phyloP scores from a whole-genome alignment of 2,797 vertebrate species.

The Brachymystax lenok region DNA sequence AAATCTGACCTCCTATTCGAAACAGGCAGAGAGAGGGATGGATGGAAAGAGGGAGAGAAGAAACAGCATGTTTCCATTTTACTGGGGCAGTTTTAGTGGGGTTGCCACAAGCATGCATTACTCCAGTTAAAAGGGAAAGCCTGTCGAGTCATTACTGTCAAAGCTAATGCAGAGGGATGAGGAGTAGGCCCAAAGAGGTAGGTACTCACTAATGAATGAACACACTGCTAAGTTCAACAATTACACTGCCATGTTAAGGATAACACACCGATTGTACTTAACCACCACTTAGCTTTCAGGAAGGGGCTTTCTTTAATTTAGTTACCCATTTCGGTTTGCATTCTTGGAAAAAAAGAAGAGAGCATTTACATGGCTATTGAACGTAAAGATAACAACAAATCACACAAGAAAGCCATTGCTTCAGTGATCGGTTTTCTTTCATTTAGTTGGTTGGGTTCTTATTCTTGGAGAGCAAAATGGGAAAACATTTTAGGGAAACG shows the following conservation, averaged over 20 bases:
- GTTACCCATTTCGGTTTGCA: not conserved
- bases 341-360: not conserved
- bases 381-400: too few relatives aligned
- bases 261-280: slow-evolving; percentile 64
- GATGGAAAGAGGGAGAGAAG: slow-evolving; percentile 6
- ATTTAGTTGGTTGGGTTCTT: not conserved
- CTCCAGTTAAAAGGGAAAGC: slow-evolving; percentile 72
- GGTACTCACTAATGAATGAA: slow-evolving; percentile 73
- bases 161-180: slow-evolving; percentile 43
- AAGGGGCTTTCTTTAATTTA: slow-evolving; percentile 39
- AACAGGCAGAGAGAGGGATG: not conserved
- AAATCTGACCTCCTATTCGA: too few relatives aligned
- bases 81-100: slow-evolving; percentile 56
- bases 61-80: slow-evolving; percentile 72
- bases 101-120: slow-evolving; percentile 73
- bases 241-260: slow-evolving; percentile 72
- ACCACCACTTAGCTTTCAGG: slow-evolving; percentile 42
- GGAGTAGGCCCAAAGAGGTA: slow-evolving; percentile 68
- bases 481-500: slow-evolving; percentile 37
- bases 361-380: not conserved
- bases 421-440: not conserved
- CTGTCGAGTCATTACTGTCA: slow-evolving; percentile 58
- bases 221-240: slow-evolving; percentile 74
- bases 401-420: too few relatives aligned
- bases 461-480: slow-evolving; percentile 23